A percentile compares a stretch with the other conserved stretches of the same genome.
Evolutionary conservation across 2,888 invertebrate genomes (phyloP).

Genomic region (Ophonus ardosiacus): DNA sequence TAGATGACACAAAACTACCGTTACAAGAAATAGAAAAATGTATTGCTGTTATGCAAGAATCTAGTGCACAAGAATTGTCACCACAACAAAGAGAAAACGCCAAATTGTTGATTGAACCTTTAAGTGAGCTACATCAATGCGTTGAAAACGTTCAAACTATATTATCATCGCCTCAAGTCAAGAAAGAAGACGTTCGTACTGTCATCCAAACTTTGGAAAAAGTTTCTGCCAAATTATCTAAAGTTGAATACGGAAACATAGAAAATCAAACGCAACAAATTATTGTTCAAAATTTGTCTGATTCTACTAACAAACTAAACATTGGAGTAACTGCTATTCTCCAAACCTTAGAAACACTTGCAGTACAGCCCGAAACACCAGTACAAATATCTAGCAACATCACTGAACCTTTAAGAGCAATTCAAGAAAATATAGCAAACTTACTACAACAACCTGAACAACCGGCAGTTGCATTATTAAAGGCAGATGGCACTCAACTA

Average conservation of each 20-base stretch:
- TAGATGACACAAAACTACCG: no score
- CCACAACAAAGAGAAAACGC: neutral
- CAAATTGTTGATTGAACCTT: constrained; percentile 36
- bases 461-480: neutral
- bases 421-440: constrained; percentile 64
- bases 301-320: constrained; percentile 43
- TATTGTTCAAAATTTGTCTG: constrained; percentile 2
- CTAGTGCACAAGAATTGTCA: no score
- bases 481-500: constrained; percentile 52
- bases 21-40: constrained; percentile 17
- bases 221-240: neutral
- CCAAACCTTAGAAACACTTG: constrained; percentile 63
- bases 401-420: constrained; percentile 67
- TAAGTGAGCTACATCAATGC: constrained; percentile 27
- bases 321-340: constrained; percentile 42
- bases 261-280: neutral
- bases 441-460: neutral
- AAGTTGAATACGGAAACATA: no score
- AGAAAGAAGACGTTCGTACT: constrained; percentile 32
- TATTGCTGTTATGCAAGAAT: constrained; percentile 7
- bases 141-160: constrained; percentile 26
- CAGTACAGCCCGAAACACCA: constrained; percentile 58
- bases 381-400: constrained; percentile 60
- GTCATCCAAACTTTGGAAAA: constrained; percentile 29
- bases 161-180: neutral